A percentile compares a stretch with the other conserved stretches of the same genome.
Conservation (phyloP, 2,113 vertebrate genomes). For the Edolisoma coerulescens region DNA sequence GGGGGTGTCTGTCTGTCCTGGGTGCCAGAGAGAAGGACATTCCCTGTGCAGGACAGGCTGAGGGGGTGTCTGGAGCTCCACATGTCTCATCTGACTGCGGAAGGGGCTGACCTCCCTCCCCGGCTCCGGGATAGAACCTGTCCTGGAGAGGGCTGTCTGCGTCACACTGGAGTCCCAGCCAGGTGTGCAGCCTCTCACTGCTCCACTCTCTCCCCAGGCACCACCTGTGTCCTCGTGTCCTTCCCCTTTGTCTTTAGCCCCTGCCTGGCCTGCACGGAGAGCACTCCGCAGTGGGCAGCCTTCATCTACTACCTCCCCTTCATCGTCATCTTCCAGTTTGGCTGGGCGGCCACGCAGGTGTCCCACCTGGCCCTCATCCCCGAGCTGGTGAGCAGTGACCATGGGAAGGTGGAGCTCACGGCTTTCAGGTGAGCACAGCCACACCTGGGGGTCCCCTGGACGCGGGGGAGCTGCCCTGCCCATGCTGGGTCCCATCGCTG, state of each 20-base stretch:
- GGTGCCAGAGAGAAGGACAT: background rate
- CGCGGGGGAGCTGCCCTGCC: background rate
- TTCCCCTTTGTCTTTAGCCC: conserved; percentile 94
- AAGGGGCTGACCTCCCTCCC: background rate
- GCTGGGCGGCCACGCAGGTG: conserved; percentile 94
- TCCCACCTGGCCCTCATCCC: conserved; percentile 95
- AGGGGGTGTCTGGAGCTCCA: background rate
- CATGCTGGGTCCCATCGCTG: rapidly evolving
- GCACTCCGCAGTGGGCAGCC: conserved; percentile 84
- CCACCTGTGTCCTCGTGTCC: conserved; percentile 83
- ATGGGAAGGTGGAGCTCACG: conserved; percentile 92
- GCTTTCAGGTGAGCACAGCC: conserved; percentile 83
- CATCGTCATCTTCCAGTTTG: conserved; percentile 91
- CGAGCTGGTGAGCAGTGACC: conserved; percentile 82
- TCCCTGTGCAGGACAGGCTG: rapidly evolving
- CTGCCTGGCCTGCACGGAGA: conserved; percentile 78
- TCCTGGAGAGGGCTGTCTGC: background rate
- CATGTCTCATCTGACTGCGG: background rate
- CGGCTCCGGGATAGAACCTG: background rate
- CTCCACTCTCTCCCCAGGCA: conserved; percentile 71
- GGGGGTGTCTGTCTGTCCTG: background rate
- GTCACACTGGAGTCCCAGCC: background rate
- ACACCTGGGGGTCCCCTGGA: background rate
- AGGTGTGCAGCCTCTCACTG: background rate
- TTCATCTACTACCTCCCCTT: conserved; percentile 88